These are phyloP conservation scores for Cantharis rufa DNA, from an alignment of 2,888 invertebrate genomes.

Conservation along the genomic window DNA sequence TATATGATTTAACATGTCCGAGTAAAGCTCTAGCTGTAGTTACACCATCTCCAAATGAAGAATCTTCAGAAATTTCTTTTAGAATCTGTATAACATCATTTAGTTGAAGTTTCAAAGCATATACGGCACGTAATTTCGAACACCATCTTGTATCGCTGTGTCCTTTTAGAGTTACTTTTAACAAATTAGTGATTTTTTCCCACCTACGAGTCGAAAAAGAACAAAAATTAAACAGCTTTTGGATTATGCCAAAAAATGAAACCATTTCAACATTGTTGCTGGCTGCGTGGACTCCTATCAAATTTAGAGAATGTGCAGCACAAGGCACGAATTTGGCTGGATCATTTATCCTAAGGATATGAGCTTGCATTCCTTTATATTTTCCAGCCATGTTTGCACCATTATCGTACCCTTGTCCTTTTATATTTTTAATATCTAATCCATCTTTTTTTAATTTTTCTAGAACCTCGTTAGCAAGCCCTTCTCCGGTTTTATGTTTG, in stretches of 20 bases:
- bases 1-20: too few relatives aligned
- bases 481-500: not conserved
- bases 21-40: too few relatives aligned
- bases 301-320: not conserved
- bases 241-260: not conserved
- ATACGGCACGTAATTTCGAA: not conserved
- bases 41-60: not conserved
- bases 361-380: not conserved
- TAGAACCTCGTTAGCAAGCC: not conserved
- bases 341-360: not conserved
- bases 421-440: not conserved
- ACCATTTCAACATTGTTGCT: not conserved
- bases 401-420: not conserved
- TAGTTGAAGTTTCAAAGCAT: not conserved
- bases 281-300: not conserved
- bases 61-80: not conserved
- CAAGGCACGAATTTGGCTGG: not conserved
- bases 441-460: not conserved
- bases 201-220: not conserved
- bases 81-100: not conserved
- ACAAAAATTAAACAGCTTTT: not conserved
- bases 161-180: not conserved
- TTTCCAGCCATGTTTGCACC: constrained; percentile 5
- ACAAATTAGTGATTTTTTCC: not conserved
- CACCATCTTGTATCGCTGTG: not conserved